Conservation (phyloP, 1,140 invertebrate species). For the Bicyclus anynana region DNA sequence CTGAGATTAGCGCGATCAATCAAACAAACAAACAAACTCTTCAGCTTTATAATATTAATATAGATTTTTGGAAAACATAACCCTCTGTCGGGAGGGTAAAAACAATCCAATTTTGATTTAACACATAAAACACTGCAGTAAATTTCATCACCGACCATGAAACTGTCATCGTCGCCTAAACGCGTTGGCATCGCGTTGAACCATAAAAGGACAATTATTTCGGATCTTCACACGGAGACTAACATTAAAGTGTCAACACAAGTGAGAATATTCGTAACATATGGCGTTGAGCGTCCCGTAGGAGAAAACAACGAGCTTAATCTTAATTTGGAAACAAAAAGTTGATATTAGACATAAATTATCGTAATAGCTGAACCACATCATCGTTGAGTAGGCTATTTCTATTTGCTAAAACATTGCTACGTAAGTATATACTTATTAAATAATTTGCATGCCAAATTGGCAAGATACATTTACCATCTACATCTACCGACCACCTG, state of each 20-base stretch:
- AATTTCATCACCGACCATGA: slow-evolving; percentile 43
- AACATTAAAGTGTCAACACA: slow-evolving; percentile 54
- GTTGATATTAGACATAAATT: slow-evolving; percentile 1
- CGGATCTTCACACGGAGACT: slow-evolving; percentile 49
- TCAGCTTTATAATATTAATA: too few species aligned
- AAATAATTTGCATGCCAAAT: too few species aligned
- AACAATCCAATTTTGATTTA: slow-evolving; percentile 25
- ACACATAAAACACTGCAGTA: slow-evolving; percentile 25
- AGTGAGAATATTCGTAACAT: slow-evolving; percentile 42
- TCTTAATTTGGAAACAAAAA: slow-evolving; percentile 14
- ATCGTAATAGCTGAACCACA: background rate
- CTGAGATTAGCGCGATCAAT: too few species aligned
- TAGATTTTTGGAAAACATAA: too few species aligned
- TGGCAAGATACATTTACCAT: too few species aligned
- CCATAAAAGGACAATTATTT: slow-evolving; percentile 60
- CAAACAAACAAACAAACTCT: too few species aligned
- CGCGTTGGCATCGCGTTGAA: slow-evolving; percentile 54
- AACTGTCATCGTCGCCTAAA: slow-evolving; percentile 50
- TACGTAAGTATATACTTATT: too few species aligned
- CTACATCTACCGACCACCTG: too few species aligned
- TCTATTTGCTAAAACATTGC: background rate
- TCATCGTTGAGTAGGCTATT: background rate
- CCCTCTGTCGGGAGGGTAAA: background rate
- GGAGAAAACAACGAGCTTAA: slow-evolving; percentile 10
- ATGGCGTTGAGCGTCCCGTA: slow-evolving; percentile 28